Base-by-base conservation (phyloP, 64 coral and sea anemone species). In the Trachythela sp. region DNA sequence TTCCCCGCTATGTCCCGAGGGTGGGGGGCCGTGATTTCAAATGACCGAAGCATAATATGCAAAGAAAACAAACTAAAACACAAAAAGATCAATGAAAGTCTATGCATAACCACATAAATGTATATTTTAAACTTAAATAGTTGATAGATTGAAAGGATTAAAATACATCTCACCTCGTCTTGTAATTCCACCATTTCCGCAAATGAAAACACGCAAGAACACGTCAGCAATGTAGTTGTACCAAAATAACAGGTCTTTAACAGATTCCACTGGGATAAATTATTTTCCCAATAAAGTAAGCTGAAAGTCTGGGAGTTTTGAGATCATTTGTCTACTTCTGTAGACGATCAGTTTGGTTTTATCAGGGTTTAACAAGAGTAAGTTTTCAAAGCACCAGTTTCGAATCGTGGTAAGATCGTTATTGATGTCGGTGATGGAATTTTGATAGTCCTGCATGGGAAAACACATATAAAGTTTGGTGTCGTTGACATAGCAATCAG, bases 101-200 rank as follows among this genome's bases (percentile, higher is more conserved):
- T 64, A 64, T 64, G 4, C 26, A 26, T 26, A 64, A n/a, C 56
- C 22, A 64, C 20, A 64, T 64, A 64, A 64, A 64, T 17, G 17
- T 64, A 27, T 18, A n/a, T 24, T 64, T n/a, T n/a, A 64, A 20
- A 64, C 56, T 64, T 45, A 45, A 45, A 45, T 45, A 27, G 56
- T 64, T 22, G 56, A n/a, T 64, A 64, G 56, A 64, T 64, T 64
- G 56, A 64, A 64, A 64, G 56, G 56, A 64, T 64, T 64, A 64
- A 64, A 64, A 18, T 6, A 24, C 56, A 64, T 64, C 56, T 64
- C 56, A 64, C 56, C 56, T 64, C 56, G 56, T 64, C 56, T 64
- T 27, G 56, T n/a, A 64, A 18, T 64, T 24, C 15, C 24, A 8
- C 56, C 56, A 64, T 26, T 26, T 24, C 24, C 22, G 15, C 56